Evolutionary conservation across 2,888 invertebrate species (phyloP).

Genomic region (Agrilus biguttatus): DNA sequence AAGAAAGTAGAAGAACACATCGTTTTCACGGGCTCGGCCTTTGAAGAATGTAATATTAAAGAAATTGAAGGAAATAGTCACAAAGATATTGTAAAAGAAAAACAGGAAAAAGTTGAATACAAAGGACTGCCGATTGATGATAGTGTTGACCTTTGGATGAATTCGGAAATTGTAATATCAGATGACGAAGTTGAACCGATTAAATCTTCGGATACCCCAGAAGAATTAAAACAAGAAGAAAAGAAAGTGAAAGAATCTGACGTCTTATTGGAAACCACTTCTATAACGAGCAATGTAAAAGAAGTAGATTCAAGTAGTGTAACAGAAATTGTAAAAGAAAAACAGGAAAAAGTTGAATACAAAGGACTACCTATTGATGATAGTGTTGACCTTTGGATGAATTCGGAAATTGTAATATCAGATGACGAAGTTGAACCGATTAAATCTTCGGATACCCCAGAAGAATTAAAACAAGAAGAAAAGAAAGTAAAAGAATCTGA

Average conservation of each 20-base stretch:
- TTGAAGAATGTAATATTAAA: too few relatives aligned
- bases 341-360: slow-evolving; percentile 5
- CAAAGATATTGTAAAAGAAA: not conserved
- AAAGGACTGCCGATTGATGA: slow-evolving; percentile 16
- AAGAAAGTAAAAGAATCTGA: not conserved
- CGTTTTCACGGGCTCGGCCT: too few relatives aligned
- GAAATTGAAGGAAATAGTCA: too few relatives aligned
- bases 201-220: not conserved
- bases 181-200: slow-evolving; percentile 13
- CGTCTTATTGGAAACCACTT: too few relatives aligned
- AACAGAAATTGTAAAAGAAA: slow-evolving; percentile 5
- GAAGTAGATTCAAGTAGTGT: too few relatives aligned
- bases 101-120: slow-evolving; percentile 8
- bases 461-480: not conserved
- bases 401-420: slow-evolving; percentile 5
- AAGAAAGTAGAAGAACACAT: not conserved
- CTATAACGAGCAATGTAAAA: too few relatives aligned
- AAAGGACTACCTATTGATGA: slow-evolving; percentile 14
- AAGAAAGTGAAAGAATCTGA: not conserved
- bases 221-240: slow-evolving; percentile 1
- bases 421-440: slow-evolving; percentile 1
- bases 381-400: slow-evolving; percentile 19
- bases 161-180: slow-evolving; percentile 17
- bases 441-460: too few relatives aligned
- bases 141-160: slow-evolving; percentile 13